Evolutionary conservation across 2,797 vertebrate genomes (phyloP), one percentile per base, ranked within the genome.

Genomic region (Scomberomorus guttatus): DNA sequence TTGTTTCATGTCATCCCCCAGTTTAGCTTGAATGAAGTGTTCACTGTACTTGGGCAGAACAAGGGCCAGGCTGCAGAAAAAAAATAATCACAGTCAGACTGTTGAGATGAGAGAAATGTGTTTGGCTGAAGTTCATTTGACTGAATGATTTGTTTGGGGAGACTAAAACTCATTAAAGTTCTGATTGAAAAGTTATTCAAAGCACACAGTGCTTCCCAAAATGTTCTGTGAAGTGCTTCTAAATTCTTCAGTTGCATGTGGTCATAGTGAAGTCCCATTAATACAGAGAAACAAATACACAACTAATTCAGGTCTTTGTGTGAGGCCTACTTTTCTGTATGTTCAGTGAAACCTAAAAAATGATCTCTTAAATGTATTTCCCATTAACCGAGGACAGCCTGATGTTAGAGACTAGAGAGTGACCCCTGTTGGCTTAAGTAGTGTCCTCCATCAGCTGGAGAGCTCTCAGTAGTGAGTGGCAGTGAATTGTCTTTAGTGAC

Each of bases 31-130:
- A 93, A 99, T 98, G 94, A 98, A 99, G 94, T 99, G 97, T 94
- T 98, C 97, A 86, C 97, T 98, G 96, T 99, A 99, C 87, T 97
- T 97, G 55, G 98, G 98, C 86, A 99, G 95, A 85, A 96, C 98
- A 85, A 99, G 94, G 76, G 98, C 98, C 95, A 99, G 95, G 94
- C 98, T 99, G 94, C 69, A 69, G 75, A 69, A 75, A 72, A 75
- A 72, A 94, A 69, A 96, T 92, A 94, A 51, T 15, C 25, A 72
- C 29, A 87, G 63, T 64, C 44, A 74, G 15, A 60, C 4, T 8
- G 25, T 29, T 50, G 27, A 56, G 27, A 56, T 46, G 25, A 73
- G 15, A 34, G 1, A 14, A 32, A 6, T 32, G 15, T 24, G 17
- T 9, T 50, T 20, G 8, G 8, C 59, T 34, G 22, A 27, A 61